Evolutionary conservation across 2,797 vertebrate genomes (phyloP).

Genomic region (Melanotaenia maccullochi): DNA sequence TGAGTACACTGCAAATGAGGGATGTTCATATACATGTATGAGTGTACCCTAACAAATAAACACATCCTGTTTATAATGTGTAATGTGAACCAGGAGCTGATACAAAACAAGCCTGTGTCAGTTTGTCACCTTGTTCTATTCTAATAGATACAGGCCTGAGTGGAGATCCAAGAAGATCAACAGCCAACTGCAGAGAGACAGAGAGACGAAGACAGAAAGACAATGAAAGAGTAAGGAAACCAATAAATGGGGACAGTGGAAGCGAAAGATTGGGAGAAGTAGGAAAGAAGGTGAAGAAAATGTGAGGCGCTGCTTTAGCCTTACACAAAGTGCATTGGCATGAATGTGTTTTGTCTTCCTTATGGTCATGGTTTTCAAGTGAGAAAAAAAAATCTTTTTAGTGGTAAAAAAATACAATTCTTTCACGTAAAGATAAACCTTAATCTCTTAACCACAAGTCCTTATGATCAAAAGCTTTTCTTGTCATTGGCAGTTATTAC

Average conservation of each 20-base stretch:
- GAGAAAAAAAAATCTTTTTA: background rate
- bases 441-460: background rate
- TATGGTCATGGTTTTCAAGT: background rate
- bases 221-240: conserved; percentile 4
- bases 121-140: conserved; percentile 68
- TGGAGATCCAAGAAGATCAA: conserved; percentile 51
- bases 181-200: conserved; percentile 31
- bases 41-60: conserved; percentile 16
- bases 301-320: conserved; percentile 24
- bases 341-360: conserved; percentile 42
- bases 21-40: background rate
- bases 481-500: background rate
- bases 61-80: conserved; percentile 12
- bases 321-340: conserved; percentile 17
- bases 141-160: conserved; percentile 53
- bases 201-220: background rate
- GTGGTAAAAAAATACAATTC: background rate
- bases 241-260: background rate
- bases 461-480: background rate
- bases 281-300: conserved; percentile 13
- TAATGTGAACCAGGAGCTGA: conserved; percentile 38
- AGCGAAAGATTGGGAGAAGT: background rate
- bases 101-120: conserved; percentile 37
- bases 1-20: background rate
- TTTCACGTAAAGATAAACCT: background rate